Percentiles rank a stretch among this genome's conserved stretches.
These are phyloP conservation scores for Drosophila navojoa DNA, from an alignment of 1,140 invertebrate genomes.

Conservation along the genomic window DNA sequence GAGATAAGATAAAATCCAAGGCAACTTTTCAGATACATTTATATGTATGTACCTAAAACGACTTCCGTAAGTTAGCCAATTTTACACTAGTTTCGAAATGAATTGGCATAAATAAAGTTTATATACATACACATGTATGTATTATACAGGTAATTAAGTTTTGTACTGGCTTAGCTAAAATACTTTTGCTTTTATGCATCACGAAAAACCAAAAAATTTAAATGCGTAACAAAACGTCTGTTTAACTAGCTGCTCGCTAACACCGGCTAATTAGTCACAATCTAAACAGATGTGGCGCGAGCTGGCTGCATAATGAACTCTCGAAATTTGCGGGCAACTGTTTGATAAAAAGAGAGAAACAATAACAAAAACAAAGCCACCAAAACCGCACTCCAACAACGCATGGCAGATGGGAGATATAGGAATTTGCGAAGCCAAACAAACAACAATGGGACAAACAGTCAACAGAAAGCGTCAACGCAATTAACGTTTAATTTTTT, in stretches of 20 bases:
- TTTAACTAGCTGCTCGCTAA: neutral
- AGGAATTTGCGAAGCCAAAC: slow-evolving; percentile 30
- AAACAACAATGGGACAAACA: slow-evolving; percentile 28
- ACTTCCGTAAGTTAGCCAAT: slow-evolving; percentile 8
- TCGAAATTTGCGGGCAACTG: slow-evolving; percentile 6
- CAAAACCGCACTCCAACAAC: slow-evolving; percentile 35
- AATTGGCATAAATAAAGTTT: neutral
- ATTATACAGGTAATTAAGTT: too few species aligned
- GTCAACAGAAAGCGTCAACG: slow-evolving; percentile 55
- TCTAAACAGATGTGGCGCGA: neutral
- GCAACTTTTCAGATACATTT: neutral
- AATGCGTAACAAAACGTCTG: too few species aligned
- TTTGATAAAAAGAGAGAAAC: slow-evolving; percentile 44
- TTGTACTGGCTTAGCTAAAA: too few species aligned
- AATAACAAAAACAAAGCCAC: slow-evolving; percentile 22
- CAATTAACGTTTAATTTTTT: slow-evolving; percentile 54
- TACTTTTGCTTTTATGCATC: neutral
- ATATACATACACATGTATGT: neutral
- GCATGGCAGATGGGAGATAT: slow-evolving; percentile 9
- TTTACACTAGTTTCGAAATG: neutral
- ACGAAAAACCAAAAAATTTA: neutral
- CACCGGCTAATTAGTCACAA: slow-evolving; percentile 43
- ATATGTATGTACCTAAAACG: neutral
- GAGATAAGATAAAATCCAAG: slow-evolving; percentile 61
- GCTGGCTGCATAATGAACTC: neutral